Percentiles rank a stretch among this genome's conserved stretches.
Evolutionary conservation across 37 sponge, comb jelly and placozoan genomes (phyloP).

Genomic region (Agelas oroides): DNA sequence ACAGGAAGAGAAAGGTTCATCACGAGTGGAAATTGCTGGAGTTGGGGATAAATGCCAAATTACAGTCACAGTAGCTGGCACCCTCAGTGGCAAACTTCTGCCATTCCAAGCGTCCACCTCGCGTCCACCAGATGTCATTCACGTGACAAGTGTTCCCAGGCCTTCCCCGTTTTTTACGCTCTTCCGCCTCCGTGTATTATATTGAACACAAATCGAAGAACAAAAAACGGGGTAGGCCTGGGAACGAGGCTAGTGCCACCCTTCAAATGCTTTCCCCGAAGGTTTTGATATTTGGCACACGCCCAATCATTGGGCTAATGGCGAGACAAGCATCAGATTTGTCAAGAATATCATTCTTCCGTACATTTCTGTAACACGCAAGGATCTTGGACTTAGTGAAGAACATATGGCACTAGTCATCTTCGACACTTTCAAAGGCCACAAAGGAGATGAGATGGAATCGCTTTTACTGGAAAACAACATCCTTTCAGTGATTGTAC

Average conservation of each 20-base stretch:
- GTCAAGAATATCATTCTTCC: slow-evolving; percentile 53
- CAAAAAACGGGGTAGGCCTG: no score
- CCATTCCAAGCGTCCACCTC: no score
- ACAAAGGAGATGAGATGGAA: slow-evolving; percentile 19
- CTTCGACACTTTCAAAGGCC: slow-evolving; percentile 58
- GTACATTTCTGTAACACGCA: slow-evolving; percentile 16
- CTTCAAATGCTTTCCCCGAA: slow-evolving; percentile 22
- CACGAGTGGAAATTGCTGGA: slow-evolving; percentile 26
- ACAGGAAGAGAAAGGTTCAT: slow-evolving; percentile 3
- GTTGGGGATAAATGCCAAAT: slow-evolving; percentile 35
- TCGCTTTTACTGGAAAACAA: slow-evolving; percentile 29
- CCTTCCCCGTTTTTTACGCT: no score
- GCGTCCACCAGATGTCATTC: no score
- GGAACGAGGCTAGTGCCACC: slow-evolving; percentile 38
- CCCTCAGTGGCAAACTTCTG: no score
- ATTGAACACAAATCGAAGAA: no score
- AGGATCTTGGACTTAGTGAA: slow-evolving; percentile 12
- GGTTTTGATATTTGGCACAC: slow-evolving; percentile 44
- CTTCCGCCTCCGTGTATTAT: no score
- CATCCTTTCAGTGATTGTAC: slow-evolving; percentile 39
- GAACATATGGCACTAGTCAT: slow-evolving; percentile 43
- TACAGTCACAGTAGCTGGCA: no score
- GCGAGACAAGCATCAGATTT: slow-evolving; percentile 31
- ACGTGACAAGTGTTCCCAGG: no score
- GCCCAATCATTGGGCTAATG: slow-evolving; percentile 66